These are phyloP conservation scores for Brachyistius frenatus DNA, from an alignment of 2,113 vertebrate species.

Conservation along the genomic window DNA sequence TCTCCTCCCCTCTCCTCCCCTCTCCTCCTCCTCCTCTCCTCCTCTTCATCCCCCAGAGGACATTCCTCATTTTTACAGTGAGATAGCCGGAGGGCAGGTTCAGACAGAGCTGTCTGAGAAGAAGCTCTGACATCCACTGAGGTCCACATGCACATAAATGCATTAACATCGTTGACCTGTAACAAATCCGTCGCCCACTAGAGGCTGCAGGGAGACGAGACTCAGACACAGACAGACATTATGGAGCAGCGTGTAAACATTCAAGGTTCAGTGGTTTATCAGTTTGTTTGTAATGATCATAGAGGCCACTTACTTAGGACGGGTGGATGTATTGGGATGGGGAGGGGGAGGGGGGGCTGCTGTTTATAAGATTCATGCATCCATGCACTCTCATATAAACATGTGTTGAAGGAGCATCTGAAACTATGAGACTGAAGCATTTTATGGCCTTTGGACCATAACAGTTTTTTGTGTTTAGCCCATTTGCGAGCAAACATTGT, in stretches of 20 bases:
- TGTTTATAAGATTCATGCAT: slow-evolving; percentile 47
- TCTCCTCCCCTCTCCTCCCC: neutral
- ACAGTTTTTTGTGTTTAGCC: neutral
- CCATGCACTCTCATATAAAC: slow-evolving; percentile 13
- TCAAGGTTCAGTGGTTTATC: slow-evolving; percentile 17
- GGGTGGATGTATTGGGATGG: neutral
- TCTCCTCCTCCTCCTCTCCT: slow-evolving; percentile 24
- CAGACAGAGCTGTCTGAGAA: slow-evolving; percentile 53
- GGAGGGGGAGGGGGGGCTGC: neutral
- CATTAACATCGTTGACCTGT: slow-evolving; percentile 58
- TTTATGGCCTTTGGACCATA: neutral
- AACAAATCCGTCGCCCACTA: slow-evolving; percentile 20
- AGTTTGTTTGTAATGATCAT: slow-evolving; percentile 24
- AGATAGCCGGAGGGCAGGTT: slow-evolving; percentile 54
- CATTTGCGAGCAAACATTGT: no score
- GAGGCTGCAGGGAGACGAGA: slow-evolving; percentile 5
- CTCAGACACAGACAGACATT: neutral
- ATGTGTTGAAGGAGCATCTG: slow-evolving; percentile 2
- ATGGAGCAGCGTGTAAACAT: slow-evolving; percentile 17
- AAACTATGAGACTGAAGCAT: neutral
- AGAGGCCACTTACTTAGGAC: slow-evolving; percentile 5
- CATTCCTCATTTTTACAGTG: slow-evolving; percentile 53
- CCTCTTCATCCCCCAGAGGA: slow-evolving; percentile 9
- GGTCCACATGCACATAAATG: slow-evolving; percentile 32
- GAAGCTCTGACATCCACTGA: slow-evolving; percentile 44